Evolutionary conservation across 2,797 vertebrate species (phyloP).

Genomic region (Phalloptychus januarius): DNA sequence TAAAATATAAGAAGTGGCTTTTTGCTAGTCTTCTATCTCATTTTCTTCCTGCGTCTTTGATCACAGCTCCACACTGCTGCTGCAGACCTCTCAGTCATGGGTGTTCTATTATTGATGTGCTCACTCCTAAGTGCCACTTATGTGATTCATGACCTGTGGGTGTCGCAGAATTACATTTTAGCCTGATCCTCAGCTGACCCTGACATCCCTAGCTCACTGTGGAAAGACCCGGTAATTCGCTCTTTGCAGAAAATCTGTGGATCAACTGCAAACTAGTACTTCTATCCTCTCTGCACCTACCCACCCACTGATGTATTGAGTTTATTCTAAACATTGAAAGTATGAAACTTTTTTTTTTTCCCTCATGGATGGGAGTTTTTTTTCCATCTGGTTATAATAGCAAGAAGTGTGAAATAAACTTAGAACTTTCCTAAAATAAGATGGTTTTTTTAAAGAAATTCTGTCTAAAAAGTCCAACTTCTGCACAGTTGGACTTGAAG

Average conservation of each 20-base stretch:
- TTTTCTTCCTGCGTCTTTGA: slow-evolving; percentile 29
- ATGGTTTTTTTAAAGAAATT: slow-evolving; percentile 15
- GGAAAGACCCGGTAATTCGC: slow-evolving; percentile 16
- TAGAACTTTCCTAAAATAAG: slow-evolving; percentile 27
- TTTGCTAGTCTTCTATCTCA: slow-evolving; percentile 8
- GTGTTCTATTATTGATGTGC: slow-evolving; percentile 65
- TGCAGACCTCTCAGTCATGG: slow-evolving; percentile 39
- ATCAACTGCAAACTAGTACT: slow-evolving; percentile 23
- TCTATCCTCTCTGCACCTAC: slow-evolving; percentile 29
- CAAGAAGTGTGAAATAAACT: slow-evolving; percentile 9
- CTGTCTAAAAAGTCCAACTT: slow-evolving; percentile 2
- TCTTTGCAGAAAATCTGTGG: slow-evolving; percentile 9
- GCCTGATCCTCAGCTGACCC: slow-evolving; percentile 19
- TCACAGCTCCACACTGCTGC: slow-evolving; percentile 35
- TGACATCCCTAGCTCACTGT: slow-evolving; percentile 17
- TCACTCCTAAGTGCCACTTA: slow-evolving; percentile 39
- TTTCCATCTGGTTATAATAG: slow-evolving; percentile 2
- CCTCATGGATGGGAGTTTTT: background rate
- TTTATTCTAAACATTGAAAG: slow-evolving; percentile 15
- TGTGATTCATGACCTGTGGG: slow-evolving; percentile 46
- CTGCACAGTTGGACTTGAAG: slow-evolving; percentile 17
- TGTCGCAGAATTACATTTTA: slow-evolving; percentile 43
- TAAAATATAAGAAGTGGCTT: slow-evolving; percentile 10
- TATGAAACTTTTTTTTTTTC: background rate
- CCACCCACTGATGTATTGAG: slow-evolving; percentile 42